Percentiles rank a stretch among this genome's conserved stretches.
Conservation (phyloP, 37 sponge, comb jelly and placozoan species). For the Corticium candelabrum region DNA sequence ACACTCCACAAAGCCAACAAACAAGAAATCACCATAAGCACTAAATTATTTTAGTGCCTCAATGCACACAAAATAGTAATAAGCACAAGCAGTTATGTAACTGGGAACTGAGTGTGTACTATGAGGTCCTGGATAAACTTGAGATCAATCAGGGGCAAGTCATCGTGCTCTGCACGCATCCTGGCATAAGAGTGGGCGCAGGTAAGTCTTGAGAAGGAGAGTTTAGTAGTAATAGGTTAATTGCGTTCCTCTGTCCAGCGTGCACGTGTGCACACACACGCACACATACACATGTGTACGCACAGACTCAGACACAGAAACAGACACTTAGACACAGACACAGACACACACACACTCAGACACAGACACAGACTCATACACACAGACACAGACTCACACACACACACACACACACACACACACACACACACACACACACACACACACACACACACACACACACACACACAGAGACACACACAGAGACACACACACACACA, state of each 20-base stretch:
- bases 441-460: neutral
- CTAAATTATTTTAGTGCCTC: too few relatives aligned
- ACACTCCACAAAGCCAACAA: too few relatives aligned
- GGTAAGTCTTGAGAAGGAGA: too few relatives aligned
- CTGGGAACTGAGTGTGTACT: neutral
- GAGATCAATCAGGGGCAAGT: too few relatives aligned
- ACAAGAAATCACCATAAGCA: too few relatives aligned
- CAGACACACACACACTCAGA: neutral
- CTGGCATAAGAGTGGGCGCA: too few relatives aligned
- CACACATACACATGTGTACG: neutral
- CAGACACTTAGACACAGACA: neutral
- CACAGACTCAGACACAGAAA: neutral
- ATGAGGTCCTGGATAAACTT: too few relatives aligned
- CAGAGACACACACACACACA: neutral
- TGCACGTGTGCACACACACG: neutral
- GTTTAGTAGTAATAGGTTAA: too few relatives aligned
- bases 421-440: neutral
- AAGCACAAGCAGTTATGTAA: neutral
- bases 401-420: neutral
- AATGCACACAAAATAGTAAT: neutral
- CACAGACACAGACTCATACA: neutral
- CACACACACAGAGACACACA: neutral
- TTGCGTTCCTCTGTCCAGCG: neutral
- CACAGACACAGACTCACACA: neutral
- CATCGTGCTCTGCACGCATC: too few relatives aligned